These are phyloP conservation scores for Podarcis siculus DNA, from an alignment of 2,797 vertebrate genomes.

Conservation along the genomic window DNA sequence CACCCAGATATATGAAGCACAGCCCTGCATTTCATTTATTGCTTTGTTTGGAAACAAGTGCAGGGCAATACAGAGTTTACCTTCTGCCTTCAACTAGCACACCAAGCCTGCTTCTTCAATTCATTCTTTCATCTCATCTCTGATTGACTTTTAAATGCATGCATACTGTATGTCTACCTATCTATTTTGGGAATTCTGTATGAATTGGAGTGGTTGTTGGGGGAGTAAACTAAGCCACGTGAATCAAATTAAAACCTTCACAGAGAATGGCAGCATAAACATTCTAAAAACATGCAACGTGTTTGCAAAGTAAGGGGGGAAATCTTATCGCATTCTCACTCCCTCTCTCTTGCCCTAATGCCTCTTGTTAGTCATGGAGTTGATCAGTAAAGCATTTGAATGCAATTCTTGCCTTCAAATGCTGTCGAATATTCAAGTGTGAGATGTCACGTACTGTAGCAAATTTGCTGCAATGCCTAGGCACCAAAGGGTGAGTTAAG, in stretches of 20 bases:
- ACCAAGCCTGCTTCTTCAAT: neutral
- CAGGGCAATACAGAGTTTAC: constrained; percentile 49
- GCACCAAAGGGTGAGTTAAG: constrained; percentile 76
- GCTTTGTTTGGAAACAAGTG: constrained; percentile 46
- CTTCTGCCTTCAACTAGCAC: constrained; percentile 31
- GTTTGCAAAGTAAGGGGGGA: constrained; percentile 56
- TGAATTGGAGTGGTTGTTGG: neutral
- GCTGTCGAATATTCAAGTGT: constrained; percentile 73
- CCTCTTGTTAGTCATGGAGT: constrained; percentile 67
- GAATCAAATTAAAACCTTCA: constrained; percentile 66
- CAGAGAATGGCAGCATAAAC: constrained; percentile 56
- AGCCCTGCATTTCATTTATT: neutral
- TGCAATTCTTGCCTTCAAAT: constrained; percentile 74
- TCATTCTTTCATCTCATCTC: neutral
- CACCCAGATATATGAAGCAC: neutral
- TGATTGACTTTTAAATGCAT: constrained; percentile 7
- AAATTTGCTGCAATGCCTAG: constrained; percentile 75
- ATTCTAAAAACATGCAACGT: constrained; percentile 63
- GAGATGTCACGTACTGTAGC: constrained; percentile 70
- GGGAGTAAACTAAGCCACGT: constrained; percentile 5
- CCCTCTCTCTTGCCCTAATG: constrained; percentile 65
- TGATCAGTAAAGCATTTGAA: constrained; percentile 74
- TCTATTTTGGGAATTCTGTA: constrained; percentile 20
- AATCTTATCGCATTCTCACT: constrained; percentile 61
- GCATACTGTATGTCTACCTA: neutral